A percentile compares a stretch with the other conserved stretches of the same genome.
These are phyloP conservation scores for Elaphurus davidianus DNA, from an alignment of 2,113 vertebrate genomes.

Conservation along the genomic window DNA sequence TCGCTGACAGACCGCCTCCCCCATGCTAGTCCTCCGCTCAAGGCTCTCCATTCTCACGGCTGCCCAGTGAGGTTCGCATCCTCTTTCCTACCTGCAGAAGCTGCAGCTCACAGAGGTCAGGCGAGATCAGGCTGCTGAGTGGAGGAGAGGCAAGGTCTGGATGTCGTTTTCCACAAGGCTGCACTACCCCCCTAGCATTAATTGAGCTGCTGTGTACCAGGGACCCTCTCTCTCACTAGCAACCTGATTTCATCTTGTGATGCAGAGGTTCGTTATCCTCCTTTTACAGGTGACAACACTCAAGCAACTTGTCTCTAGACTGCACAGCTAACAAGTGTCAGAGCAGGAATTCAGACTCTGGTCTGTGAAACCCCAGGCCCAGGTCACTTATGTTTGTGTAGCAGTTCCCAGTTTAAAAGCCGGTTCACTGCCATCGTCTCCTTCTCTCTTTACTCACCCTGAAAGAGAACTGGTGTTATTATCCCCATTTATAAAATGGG, in stretches of 20 bases:
- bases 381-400: neutral
- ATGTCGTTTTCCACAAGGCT: neutral
- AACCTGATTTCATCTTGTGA: neutral
- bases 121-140: neutral
- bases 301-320: neutral
- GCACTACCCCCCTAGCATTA: accelerated
- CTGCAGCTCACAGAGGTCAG: neutral
- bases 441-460: neutral
- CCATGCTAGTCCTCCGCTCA: neutral
- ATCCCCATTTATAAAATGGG: neutral
- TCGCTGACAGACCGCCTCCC: neutral
- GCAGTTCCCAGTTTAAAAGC: neutral
- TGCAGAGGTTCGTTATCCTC: neutral
- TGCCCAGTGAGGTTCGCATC: neutral
- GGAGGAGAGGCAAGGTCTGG: neutral
- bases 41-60: neutral
- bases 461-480: neutral
- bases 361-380: neutral
- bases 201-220: neutral
- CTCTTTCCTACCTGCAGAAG: neutral
- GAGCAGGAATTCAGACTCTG: neutral
- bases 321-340: neutral
- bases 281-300: neutral
- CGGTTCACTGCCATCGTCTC: neutral
- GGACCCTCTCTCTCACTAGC: neutral